Evolutionary conservation across 2,888 invertebrate species (phyloP).

Genomic region (Dascillus cervinus): DNA sequence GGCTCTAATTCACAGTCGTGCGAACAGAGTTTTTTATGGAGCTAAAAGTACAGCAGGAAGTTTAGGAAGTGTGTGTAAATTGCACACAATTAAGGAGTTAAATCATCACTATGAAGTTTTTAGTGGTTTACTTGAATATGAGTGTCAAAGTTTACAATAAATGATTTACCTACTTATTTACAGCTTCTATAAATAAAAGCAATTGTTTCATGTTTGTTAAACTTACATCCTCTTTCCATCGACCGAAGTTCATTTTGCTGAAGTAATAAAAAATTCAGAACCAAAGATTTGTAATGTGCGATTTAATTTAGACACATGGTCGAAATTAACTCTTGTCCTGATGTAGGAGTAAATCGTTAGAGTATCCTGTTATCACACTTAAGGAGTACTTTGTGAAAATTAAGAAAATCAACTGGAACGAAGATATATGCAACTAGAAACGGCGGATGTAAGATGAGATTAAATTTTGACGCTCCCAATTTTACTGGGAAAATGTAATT

Average conservation of each 20-base stretch:
- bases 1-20: constrained; percentile 89
- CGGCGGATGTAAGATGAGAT: no score
- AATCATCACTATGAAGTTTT: constrained; percentile 93
- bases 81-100: constrained; percentile 70
- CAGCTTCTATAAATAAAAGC: neutral
- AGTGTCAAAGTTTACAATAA: constrained; percentile 32
- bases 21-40: constrained; percentile 72
- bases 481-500: no score
- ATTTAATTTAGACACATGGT: no score
- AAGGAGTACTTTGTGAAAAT: no score
- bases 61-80: constrained; percentile 59
- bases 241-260: neutral
- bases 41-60: constrained; percentile 55
- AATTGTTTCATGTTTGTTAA: neutral
- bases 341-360: no score
- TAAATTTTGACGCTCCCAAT: no score
- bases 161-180: constrained; percentile 5
- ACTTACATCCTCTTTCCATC: neutral
- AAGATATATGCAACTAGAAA: no score
- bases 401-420: no score
- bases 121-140: constrained; percentile 48
- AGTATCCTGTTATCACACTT: no score
- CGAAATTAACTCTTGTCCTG: no score
- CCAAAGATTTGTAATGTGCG: no score
- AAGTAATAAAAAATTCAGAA: constrained; percentile 1